A percentile compares a stretch with the other conserved stretches of the same genome.
Evolutionary conservation across 2,888 invertebrate species (phyloP).

Genomic region (Micropterix aruncella): DNA sequence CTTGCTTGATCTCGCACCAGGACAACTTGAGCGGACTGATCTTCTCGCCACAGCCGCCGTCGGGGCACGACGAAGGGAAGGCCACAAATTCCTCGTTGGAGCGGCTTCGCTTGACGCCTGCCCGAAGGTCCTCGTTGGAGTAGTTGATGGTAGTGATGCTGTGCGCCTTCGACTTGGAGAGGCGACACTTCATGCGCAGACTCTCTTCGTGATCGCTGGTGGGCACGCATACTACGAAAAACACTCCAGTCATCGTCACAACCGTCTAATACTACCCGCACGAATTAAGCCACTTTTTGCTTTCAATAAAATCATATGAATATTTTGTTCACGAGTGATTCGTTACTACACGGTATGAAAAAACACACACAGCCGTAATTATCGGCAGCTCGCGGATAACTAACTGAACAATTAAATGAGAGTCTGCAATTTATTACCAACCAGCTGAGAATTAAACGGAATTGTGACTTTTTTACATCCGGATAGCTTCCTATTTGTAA

Average conservation of each 20-base stretch:
- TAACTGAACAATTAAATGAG: no score
- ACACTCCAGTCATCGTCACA: conserved; percentile 40
- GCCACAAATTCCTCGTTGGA: not conserved
- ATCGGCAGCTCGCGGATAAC: no score
- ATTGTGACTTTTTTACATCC: no score
- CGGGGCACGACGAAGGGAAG: not conserved
- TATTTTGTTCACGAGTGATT: no score
- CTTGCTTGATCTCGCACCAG: not conserved
- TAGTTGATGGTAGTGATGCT: not conserved
- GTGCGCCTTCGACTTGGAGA: not conserved
- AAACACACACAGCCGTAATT: no score
- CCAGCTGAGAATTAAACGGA: no score
- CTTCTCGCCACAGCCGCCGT: not conserved
- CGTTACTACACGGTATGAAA: no score
- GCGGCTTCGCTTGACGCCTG: not conserved
- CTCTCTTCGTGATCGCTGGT: conserved; percentile 32
- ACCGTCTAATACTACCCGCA: no score
- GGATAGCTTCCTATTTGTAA: no score
- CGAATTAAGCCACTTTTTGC: no score
- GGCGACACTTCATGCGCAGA: conserved; percentile 8
- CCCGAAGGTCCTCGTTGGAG: not conserved
- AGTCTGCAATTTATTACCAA: no score
- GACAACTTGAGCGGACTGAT: not conserved
- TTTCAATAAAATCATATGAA: no score
- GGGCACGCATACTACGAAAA: conserved; percentile 43